These are phyloP conservation scores for Nematopogon swammerdamellus DNA, from an alignment of 2,888 invertebrate genomes.

Conservation along the genomic window DNA sequence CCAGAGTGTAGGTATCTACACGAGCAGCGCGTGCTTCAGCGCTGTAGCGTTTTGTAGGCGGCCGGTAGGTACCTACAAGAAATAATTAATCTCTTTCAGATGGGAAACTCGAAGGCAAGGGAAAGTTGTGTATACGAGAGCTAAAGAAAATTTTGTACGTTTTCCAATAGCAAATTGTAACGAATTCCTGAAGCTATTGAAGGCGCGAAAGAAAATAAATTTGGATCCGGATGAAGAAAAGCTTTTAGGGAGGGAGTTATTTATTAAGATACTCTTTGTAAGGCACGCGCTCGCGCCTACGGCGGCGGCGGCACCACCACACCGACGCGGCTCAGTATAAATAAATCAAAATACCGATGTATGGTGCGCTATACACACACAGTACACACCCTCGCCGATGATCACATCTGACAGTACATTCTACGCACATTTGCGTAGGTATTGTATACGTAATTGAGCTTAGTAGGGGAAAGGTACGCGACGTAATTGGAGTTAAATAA, in stretches of 20 bases:
- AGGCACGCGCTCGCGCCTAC: not conserved
- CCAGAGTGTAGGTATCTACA: too few species aligned
- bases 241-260: not conserved
- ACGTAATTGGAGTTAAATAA: too few species aligned
- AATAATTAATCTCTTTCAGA: not conserved
- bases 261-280: not conserved
- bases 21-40: too few species aligned
- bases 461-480: too few species aligned
- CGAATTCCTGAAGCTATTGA: not conserved
- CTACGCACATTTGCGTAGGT: too few species aligned
- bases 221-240: not conserved
- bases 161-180: not conserved
- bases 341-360: too few species aligned
- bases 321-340: too few species aligned
- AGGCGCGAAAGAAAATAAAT: not conserved
- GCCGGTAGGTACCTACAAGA: not conserved
- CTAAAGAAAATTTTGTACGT: not conserved
- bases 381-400: too few species aligned
- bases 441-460: too few species aligned
- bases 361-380: too few species aligned
- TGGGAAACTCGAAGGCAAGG: not conserved
- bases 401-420: too few species aligned
- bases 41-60: not conserved
- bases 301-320: too few species aligned
- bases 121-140: not conserved